These are phyloP conservation scores for Chaetops frenatus DNA, from an alignment of 2,113 vertebrate genomes.

Conservation along the genomic window DNA sequence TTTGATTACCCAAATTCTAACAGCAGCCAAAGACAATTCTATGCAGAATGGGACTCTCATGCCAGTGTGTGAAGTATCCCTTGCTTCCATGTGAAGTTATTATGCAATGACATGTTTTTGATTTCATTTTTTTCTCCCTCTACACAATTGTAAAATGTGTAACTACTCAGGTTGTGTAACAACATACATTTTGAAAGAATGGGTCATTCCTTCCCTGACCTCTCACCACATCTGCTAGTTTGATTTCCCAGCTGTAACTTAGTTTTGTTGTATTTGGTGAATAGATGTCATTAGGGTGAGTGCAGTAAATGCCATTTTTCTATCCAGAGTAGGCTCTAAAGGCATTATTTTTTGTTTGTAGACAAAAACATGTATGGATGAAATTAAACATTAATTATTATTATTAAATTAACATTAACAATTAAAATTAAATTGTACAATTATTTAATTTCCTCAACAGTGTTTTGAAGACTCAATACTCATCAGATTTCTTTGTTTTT, in stretches of 20 bases:
- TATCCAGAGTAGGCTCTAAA: neutral
- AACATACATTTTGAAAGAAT: neutral
- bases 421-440: too few relatives aligned
- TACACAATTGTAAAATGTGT: neutral
- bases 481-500: conserved; percentile 30
- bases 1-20: neutral
- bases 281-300: neutral
- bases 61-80: neutral
- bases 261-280: neutral
- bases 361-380: neutral
- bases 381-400: neutral
- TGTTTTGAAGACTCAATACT: neutral
- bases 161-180: neutral
- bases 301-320: neutral
- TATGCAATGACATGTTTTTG: neutral
- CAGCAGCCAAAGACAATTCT: neutral
- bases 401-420: too few relatives aligned
- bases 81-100: neutral
- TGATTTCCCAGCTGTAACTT: neutral
- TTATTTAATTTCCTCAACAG: neutral
- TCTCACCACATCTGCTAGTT: neutral
- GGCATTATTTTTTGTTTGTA: neutral
- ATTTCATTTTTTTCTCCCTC: neutral
- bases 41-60: neutral
- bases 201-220: neutral